These are phyloP conservation scores for Ophion ventricosus DNA, from an alignment of 2,888 invertebrate species.

Conservation along the genomic window DNA sequence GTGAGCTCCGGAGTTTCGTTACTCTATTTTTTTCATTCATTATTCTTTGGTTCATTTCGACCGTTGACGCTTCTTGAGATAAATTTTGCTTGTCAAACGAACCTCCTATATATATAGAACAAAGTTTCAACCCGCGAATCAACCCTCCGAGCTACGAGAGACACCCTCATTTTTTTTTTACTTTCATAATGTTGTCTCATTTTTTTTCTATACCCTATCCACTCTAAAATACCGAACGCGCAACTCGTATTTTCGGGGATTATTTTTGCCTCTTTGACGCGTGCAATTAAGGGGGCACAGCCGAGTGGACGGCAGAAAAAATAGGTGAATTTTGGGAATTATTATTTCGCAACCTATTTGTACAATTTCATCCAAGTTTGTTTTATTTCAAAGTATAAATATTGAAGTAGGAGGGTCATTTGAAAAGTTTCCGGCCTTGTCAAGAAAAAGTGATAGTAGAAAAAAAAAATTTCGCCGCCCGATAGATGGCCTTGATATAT, in stretches of 20 bases:
- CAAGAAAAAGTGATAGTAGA: too few relatives aligned
- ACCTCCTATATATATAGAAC: slow-evolving; percentile 12
- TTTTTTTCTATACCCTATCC: slow-evolving; percentile 4
- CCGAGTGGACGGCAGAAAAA: too few relatives aligned
- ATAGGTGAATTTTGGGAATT: too few relatives aligned
- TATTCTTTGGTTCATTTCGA: slow-evolving; percentile 16
- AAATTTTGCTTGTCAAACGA: slow-evolving; percentile 29
- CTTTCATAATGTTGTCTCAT: slow-evolving; percentile 17
- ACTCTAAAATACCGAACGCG: slow-evolving; percentile 25
- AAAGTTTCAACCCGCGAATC: slow-evolving; percentile 31
- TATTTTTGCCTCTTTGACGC: slow-evolving; percentile 13
- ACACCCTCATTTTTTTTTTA: slow-evolving; percentile 1
- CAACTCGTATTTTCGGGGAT: slow-evolving; percentile 31
- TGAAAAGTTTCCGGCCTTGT: too few relatives aligned
- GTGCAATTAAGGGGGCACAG: too few relatives aligned
- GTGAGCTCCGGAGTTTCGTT: slow-evolving; percentile 24
- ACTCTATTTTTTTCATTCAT: slow-evolving; percentile 14
- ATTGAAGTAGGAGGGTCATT: too few relatives aligned
- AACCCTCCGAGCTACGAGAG: slow-evolving; percentile 5
- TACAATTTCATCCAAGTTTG: too few relatives aligned
- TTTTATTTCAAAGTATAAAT: too few relatives aligned
- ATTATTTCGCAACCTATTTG: too few relatives aligned
- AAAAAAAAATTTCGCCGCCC: too few relatives aligned
- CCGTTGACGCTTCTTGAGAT: slow-evolving; percentile 11
- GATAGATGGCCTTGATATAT: too few relatives aligned